A percentile compares a stretch with the other conserved stretches of the same genome.
These are phyloP conservation scores for Sminthurinus aureus DNA, from an alignment of 2,888 invertebrate genomes.

Conservation along the genomic window DNA sequence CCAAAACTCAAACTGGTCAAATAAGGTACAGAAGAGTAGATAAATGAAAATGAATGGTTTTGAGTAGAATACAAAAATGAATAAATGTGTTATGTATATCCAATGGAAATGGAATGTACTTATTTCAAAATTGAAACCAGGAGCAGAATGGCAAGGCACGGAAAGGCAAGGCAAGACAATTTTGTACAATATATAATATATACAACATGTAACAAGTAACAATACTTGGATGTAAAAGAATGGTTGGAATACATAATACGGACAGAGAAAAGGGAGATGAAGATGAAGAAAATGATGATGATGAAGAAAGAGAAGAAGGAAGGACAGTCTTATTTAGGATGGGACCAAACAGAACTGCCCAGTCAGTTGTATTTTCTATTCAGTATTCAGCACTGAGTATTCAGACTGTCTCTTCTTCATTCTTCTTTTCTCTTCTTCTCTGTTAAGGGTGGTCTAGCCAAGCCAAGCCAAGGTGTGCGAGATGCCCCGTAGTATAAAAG, in stretches of 20 bases:
- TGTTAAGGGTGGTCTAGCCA: slow-evolving; percentile 39
- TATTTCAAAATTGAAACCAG: not conserved
- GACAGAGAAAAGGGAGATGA: too few species aligned
- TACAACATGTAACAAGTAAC: slow-evolving; percentile 19
- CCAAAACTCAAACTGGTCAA: not conserved
- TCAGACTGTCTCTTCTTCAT: too few species aligned
- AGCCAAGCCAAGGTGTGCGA: slow-evolving; percentile 45
- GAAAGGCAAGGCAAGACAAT: slow-evolving; percentile 20
- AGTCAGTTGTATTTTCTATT: slow-evolving; percentile 19
- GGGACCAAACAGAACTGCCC: slow-evolving; percentile 8
- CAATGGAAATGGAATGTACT: too few species aligned
- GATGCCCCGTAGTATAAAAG: slow-evolving; percentile 56
- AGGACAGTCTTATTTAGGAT: slow-evolving; percentile 21
- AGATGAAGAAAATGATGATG: too few species aligned
- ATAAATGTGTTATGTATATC: too few species aligned
- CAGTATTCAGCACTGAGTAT: not conserved
- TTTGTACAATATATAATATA: not conserved
- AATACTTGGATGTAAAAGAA: slow-evolving; percentile 1
- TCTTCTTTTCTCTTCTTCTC: too few species aligned
- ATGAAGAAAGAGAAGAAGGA: slow-evolving; percentile 8
- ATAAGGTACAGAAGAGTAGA: not conserved
- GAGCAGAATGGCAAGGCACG: not conserved
- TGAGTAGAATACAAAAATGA: not conserved
- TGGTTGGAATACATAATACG: slow-evolving; percentile 1
- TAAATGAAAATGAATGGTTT: slow-evolving; percentile 24